phyloP scores from a whole-genome alignment of 2,797 vertebrate species.

The Phaenicophaeus curvirostris region DNA sequence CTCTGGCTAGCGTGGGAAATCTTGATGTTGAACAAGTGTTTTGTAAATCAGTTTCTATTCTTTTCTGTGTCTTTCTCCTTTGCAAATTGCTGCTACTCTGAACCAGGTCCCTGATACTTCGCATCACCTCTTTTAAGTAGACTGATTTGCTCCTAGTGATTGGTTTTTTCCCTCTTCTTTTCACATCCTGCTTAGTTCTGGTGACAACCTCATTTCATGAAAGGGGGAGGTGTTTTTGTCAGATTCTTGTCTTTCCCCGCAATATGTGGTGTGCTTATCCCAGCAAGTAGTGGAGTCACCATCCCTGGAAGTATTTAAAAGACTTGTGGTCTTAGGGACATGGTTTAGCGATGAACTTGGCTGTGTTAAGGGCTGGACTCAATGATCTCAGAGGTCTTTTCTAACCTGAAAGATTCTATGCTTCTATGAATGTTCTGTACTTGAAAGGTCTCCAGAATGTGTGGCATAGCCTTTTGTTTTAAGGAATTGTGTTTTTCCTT shows the following conservation, averaged over 20 bases:
- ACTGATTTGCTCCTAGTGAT: background rate
- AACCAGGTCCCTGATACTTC: background rate
- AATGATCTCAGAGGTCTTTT: too few species aligned
- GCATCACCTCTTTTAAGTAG: background rate
- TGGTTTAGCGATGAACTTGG: too few species aligned
- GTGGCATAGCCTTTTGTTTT: background rate
- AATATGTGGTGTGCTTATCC: too few species aligned
- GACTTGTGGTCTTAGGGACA: too few species aligned
- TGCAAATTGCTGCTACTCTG: background rate
- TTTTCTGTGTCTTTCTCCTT: background rate
- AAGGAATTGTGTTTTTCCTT: background rate
- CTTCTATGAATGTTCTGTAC: background rate
- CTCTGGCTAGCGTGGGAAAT: slow-evolving; percentile 10
- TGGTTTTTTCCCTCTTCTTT: background rate
- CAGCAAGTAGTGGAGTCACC: too few species aligned
- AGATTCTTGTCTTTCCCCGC: too few species aligned
- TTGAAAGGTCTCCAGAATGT: background rate
- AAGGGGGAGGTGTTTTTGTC: too few species aligned
- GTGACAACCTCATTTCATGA: too few species aligned
- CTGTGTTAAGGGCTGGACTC: too few species aligned
- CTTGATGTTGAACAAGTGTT: background rate
- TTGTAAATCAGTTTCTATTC: slow-evolving; percentile 1
- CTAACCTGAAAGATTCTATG: too few species aligned
- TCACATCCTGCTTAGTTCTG: too few species aligned
- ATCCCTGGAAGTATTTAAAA: too few species aligned